A percentile compares a stretch with the other conserved stretches of the same genome.
phyloP scores from a whole-genome alignment of 2,113 vertebrate species.

The Phocoena sinus region DNA sequence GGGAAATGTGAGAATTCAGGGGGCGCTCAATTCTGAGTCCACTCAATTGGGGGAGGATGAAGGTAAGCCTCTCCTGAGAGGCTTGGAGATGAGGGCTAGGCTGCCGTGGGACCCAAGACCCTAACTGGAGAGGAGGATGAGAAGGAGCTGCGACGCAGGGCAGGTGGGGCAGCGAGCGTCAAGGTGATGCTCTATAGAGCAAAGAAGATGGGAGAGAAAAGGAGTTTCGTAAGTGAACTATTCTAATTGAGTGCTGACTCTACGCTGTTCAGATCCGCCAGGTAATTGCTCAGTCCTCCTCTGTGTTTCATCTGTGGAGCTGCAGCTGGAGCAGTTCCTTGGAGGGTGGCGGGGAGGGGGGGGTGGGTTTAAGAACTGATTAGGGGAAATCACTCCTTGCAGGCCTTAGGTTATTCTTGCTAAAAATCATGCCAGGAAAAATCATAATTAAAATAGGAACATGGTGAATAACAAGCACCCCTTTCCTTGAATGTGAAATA shows the following conservation, averaged over 20 bases:
- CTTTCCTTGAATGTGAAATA: slow-evolving; percentile 69
- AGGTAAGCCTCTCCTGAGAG: not conserved
- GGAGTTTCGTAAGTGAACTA: slow-evolving; percentile 48
- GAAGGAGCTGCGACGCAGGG: not conserved
- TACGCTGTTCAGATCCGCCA: slow-evolving; percentile 13
- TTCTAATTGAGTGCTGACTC: slow-evolving; percentile 66
- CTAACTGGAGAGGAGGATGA: not conserved
- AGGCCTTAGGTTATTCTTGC: slow-evolving; percentile 64
- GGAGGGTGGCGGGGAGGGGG: not conserved
- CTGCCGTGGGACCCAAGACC: no score
- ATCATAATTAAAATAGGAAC: slow-evolving; percentile 70
- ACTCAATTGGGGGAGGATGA: fast-evolving
- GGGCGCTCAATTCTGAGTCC: not conserved
- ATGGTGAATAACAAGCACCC: slow-evolving; percentile 44
- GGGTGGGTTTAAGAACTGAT: slow-evolving; percentile 40
- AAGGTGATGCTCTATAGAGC: not conserved
- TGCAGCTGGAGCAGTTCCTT: not conserved
- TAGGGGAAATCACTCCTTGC: slow-evolving; percentile 48
- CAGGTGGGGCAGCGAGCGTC: not conserved
- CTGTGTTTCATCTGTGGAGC: slow-evolving; percentile 12
- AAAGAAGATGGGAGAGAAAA: not conserved
- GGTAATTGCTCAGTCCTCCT: slow-evolving; percentile 47
- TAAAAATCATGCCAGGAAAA: slow-evolving; percentile 71
- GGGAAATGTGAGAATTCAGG: not conserved
- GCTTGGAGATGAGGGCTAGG: fast-evolving